phyloP scores from a whole-genome alignment of 2,113 vertebrate genomes.

The Hippoglossus stenolepis region DNA sequence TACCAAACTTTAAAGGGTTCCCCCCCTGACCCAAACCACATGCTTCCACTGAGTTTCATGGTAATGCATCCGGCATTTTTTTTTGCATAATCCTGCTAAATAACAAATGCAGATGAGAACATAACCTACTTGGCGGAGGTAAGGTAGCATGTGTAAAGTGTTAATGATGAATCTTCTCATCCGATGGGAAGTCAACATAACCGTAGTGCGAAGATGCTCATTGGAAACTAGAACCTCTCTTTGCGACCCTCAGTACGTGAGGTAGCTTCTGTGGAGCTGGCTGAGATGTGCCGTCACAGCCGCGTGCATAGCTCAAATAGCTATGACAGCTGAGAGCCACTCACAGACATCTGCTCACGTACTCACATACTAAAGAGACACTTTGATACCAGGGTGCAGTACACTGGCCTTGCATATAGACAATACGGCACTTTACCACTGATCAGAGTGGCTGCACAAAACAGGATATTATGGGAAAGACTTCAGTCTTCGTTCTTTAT shows the following conservation, averaged over 20 bases:
- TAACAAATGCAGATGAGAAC: no score
- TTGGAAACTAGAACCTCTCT: slow-evolving; percentile 10
- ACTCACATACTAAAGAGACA: slow-evolving; percentile 5
- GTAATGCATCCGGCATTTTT: no score
- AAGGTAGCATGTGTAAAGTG: background rate
- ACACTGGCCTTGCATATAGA: slow-evolving; percentile 48
- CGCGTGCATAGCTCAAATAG: slow-evolving; percentile 39
- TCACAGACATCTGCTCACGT: slow-evolving; percentile 11
- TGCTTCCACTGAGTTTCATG: no score
- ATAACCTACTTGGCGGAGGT: no score
- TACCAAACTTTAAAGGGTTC: no score
- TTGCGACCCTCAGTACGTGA: slow-evolving; percentile 13
- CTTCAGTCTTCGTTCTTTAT: slow-evolving; percentile 17
- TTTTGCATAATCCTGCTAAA: no score
- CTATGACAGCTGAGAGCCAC: slow-evolving; percentile 36
- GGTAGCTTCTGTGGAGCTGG: slow-evolving; percentile 24
- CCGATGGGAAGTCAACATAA: background rate
- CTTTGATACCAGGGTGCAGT: slow-evolving; percentile 33
- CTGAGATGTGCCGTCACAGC: slow-evolving; percentile 23
- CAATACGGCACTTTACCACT: slow-evolving; percentile 64
- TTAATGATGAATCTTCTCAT: background rate
- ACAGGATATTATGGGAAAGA: slow-evolving; percentile 4
- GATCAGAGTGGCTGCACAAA: slow-evolving; percentile 47
- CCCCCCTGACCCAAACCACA: no score
- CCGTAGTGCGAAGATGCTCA: background rate